Percentiles rank a stretch among this genome's conserved stretches.
These are phyloP conservation scores for Parnassius apollo DNA, from an alignment of 2,888 invertebrate species.

Conservation along the genomic window DNA sequence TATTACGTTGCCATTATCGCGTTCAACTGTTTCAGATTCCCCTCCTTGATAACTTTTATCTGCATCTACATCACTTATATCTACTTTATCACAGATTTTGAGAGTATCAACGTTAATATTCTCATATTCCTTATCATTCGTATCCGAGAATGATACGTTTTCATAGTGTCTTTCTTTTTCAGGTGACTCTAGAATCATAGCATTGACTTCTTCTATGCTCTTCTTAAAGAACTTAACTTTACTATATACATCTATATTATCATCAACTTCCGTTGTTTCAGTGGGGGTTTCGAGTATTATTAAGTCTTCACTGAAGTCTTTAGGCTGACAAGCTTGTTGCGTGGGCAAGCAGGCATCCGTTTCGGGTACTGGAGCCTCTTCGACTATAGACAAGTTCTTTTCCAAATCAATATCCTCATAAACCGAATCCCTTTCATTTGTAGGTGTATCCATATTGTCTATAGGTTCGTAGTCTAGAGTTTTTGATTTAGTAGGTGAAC, in stretches of 20 bases:
- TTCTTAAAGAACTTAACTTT: constrained; percentile 88
- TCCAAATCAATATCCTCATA: constrained; percentile 82
- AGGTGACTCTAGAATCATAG: constrained; percentile 54
- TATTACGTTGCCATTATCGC: constrained; percentile 63
- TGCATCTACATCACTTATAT: constrained; percentile 38
- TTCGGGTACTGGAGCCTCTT: constrained; percentile 79
- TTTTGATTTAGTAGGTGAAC: constrained; percentile 81
- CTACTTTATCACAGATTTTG: constrained; percentile 60
- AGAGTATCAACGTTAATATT: constrained; percentile 63
- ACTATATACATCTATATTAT: constrained; percentile 83
- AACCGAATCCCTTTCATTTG: constrained; percentile 74
- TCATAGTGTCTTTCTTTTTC: constrained; percentile 60
- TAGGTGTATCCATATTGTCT: constrained; percentile 56
- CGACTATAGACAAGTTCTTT: constrained; percentile 74
- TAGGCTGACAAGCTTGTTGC: constrained; percentile 80
- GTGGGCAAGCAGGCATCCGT: constrained; percentile 79
- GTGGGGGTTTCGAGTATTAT: constrained; percentile 81
- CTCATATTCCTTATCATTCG: constrained; percentile 55
- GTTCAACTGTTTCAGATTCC: constrained; percentile 39
- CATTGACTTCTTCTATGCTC: constrained; percentile 86
- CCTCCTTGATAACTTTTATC: constrained; percentile 38
- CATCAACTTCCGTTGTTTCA: constrained; percentile 58
- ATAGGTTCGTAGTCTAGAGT: constrained; percentile 73
- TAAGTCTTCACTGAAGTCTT: constrained; percentile 55
- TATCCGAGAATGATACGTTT: constrained; percentile 52